These are phyloP conservation scores for Nibea coibor DNA, from an alignment of 2,113 vertebrate species.

Conservation along the genomic window DNA sequence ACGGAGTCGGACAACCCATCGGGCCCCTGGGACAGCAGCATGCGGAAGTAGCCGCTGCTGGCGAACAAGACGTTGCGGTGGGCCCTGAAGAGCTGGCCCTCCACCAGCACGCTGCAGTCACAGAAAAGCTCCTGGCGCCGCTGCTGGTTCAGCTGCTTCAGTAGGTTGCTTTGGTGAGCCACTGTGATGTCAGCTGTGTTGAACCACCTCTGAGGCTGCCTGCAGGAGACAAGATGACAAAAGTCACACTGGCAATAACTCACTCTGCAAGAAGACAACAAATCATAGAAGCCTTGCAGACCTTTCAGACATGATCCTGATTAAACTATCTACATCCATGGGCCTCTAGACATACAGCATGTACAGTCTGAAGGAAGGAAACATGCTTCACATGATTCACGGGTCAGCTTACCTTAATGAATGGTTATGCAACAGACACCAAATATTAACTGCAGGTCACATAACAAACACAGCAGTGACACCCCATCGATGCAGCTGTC, in stretches of 20 bases:
- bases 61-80: conserved; percentile 96
- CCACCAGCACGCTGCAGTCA: conserved; percentile 94
- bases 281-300: background rate
- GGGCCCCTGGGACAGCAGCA: conserved; percentile 92
- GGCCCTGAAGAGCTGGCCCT: conserved; percentile 94
- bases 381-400: background rate
- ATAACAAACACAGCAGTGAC: conserved; percentile 23
- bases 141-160: conserved; percentile 95
- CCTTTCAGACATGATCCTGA: background rate
- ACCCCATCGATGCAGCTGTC: conserved; percentile 18
- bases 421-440: background rate
- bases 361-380: background rate
- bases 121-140: conserved; percentile 94
- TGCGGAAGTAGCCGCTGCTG: conserved; percentile 97
- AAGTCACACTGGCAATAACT: conserved; percentile 15
- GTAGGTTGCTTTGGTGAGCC: conserved; percentile 90
- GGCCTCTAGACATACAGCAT: background rate
- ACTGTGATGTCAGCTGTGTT: conserved; percentile 93
- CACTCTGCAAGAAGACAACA: background rate
- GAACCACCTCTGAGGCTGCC: conserved; percentile 79
- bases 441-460: conserved; percentile 26
- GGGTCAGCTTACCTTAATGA: background rate
- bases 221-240: conserved; percentile 67
- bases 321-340: background rate
- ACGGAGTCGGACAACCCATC: conserved; percentile 84